Evolutionary conservation across 2,113 vertebrate species (phyloP).

Genomic region (Mesitornis unicolor): DNA sequence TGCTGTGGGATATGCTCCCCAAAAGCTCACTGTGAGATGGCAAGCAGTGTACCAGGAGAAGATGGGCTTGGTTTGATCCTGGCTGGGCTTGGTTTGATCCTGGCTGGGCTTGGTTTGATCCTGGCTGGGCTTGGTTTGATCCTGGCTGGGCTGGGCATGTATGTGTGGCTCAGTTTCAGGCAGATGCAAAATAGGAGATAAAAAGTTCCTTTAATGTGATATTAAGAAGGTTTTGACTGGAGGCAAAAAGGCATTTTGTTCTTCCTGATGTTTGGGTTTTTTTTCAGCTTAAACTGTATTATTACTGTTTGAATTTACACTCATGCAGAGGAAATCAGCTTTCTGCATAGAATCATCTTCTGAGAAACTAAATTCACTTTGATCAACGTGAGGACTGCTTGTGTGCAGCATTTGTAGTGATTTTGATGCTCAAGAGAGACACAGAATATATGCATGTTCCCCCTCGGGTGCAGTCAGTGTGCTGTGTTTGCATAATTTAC

Average conservation of each 20-base stretch:
- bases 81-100: neutral
- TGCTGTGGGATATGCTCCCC: neutral
- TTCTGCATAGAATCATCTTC: neutral
- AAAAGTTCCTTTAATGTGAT: neutral
- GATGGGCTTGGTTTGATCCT: neutral
- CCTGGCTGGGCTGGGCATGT: neutral
- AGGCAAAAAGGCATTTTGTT: constrained; percentile 46
- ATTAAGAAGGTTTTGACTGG: neutral
- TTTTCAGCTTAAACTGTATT: neutral
- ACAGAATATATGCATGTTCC: neutral
- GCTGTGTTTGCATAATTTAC: neutral
- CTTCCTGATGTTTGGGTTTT: neutral
- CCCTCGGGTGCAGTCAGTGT: neutral
- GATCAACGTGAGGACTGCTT: neutral
- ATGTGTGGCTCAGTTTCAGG: neutral
- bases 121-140: neutral
- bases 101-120: neutral
- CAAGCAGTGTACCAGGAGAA: neutral
- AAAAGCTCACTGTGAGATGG: fast-evolving
- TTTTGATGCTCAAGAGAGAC: neutral
- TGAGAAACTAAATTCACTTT: constrained; percentile 45
- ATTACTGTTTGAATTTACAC: neutral
- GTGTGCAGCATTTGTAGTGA: neutral
- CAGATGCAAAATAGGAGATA: neutral
- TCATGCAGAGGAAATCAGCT: neutral